A percentile compares a stretch with the other conserved stretches of the same genome.
phyloP scores from a whole-genome alignment of 2,888 invertebrate genomes.

The Tipula lateralis region DNA sequence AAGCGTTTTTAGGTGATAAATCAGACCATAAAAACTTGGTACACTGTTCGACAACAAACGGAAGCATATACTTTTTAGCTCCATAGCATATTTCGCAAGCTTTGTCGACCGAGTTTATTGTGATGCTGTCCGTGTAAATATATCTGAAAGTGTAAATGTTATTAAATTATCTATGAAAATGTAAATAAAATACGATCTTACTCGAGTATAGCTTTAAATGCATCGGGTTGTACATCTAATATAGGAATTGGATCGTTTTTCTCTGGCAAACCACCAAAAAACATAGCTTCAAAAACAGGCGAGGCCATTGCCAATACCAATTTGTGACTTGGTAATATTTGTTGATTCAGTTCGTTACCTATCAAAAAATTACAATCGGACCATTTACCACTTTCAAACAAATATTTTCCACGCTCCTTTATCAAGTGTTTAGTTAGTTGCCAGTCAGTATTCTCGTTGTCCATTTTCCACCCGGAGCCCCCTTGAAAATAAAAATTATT shows the following conservation, averaged over 20 bases:
- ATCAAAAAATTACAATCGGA: conserved; percentile 78
- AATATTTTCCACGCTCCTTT: conserved; percentile 66
- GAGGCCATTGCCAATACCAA: conserved; percentile 79
- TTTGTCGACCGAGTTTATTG: conserved; percentile 75
- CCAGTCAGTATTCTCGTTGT: conserved; percentile 62
- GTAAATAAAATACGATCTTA: conserved; percentile 46
- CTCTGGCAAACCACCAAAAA: conserved; percentile 77
- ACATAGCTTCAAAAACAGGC: conserved; percentile 86
- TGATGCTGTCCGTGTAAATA: conserved; percentile 76
- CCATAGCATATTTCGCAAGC: conserved; percentile 84
- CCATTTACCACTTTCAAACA: conserved; percentile 77
- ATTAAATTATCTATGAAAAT: neutral
- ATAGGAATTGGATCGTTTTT: conserved; percentile 72
- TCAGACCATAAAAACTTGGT: conserved; percentile 76
- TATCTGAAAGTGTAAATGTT: conserved; percentile 55
- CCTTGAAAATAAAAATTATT: neutral
- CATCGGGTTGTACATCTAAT: conserved; percentile 79
- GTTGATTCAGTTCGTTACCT: conserved; percentile 70
- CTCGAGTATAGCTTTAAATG: conserved; percentile 75
- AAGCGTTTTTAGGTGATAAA: conserved; percentile 66
- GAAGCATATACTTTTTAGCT: conserved; percentile 83
- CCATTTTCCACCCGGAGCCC: conserved; percentile 47
- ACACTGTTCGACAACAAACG: conserved; percentile 75
- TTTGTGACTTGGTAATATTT: conserved; percentile 70
- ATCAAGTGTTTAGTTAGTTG: conserved; percentile 67